Base-by-base conservation (phyloP, 2,888 invertebrate genomes). In the Tridacna crocea region DNA sequence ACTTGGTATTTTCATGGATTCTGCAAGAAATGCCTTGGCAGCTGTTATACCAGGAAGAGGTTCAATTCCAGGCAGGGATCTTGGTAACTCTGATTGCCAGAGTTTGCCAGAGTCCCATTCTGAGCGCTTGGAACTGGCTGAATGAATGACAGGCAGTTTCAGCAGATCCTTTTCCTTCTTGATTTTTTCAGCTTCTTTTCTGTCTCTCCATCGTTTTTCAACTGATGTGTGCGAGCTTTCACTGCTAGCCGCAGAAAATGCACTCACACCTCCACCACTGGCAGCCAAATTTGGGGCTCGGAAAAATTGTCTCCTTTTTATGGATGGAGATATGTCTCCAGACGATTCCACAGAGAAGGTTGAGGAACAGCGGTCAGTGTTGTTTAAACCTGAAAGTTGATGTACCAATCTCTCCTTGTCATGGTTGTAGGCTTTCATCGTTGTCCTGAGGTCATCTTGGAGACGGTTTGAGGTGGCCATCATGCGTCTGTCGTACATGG, bases 61-160 rank as follows among this genome's bases (percentile, higher is more conserved):
- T 51, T 89, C 84, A n/a, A 87, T 68, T 47, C 75, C 72, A 58
- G 65, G 51, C 46, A 74, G 26, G 13, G 63, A 17, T 55, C 48
- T 27, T 72, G 75, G 65, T n/a, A 51, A 55, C 79, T 82, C 47
- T 60, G 58, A 46, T 8, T 76, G 73, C 51, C 79, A 68, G 27
- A 75, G 70, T 36, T 76, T 84, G 0, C 89, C 90, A n/a, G 90
- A 90, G 51, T 90, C 88, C 90, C 90, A 91, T 60, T 87, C 84
- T 0, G 87, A 81, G 17, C 82, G 72, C 55, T 82, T 80, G 1
- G 65, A 48, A 26, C 76, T 84, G 36, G 84, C 87, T 11, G 84
- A 84, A 60, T 87, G 83, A 47, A 89, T 87, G 3, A 84, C 82
- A 2, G 89, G 89, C 15, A 89, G 74, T 68, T 88, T 88, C 13